phyloP scores from a whole-genome alignment of 2,888 invertebrate genomes.

The Drosophila longiperda region DNA sequence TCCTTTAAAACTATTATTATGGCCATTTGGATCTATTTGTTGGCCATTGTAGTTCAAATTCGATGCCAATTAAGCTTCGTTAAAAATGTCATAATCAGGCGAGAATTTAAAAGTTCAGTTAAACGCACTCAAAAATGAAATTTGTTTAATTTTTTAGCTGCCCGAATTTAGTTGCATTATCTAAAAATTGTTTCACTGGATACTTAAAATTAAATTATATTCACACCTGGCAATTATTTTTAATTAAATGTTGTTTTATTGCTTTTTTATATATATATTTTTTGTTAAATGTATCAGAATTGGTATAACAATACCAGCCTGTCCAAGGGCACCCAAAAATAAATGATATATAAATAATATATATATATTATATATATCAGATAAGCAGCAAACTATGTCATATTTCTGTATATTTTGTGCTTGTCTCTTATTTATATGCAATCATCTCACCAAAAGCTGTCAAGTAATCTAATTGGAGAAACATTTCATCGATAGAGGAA shows the following conservation, averaged over 20 bases:
- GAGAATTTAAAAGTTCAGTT: background rate
- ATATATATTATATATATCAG: background rate
- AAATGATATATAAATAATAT: too few relatives aligned
- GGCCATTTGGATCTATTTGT: too few relatives aligned
- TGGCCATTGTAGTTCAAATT: background rate
- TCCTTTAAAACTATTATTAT: background rate
- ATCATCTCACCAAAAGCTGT: slow-evolving; percentile 4
- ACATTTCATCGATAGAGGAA: background rate
- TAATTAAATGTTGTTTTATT: background rate
- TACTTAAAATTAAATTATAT: background rate
- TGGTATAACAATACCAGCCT: background rate
- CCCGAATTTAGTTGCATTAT: background rate
- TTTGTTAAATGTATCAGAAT: background rate
- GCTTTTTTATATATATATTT: background rate
- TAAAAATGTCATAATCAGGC: background rate
- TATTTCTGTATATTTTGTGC: slow-evolving; percentile 1
- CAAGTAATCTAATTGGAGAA: background rate
- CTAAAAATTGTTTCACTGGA: background rate
- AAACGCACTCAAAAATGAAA: background rate
- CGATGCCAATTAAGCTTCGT: background rate
- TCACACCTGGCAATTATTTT: background rate
- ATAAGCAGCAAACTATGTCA: background rate
- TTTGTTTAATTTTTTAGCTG: background rate
- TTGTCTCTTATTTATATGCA: background rate
- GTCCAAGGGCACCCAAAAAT: too few relatives aligned